phyloP scores from a whole-genome alignment of 2,888 invertebrate species.

The Carpatolechia fugitivella region DNA sequence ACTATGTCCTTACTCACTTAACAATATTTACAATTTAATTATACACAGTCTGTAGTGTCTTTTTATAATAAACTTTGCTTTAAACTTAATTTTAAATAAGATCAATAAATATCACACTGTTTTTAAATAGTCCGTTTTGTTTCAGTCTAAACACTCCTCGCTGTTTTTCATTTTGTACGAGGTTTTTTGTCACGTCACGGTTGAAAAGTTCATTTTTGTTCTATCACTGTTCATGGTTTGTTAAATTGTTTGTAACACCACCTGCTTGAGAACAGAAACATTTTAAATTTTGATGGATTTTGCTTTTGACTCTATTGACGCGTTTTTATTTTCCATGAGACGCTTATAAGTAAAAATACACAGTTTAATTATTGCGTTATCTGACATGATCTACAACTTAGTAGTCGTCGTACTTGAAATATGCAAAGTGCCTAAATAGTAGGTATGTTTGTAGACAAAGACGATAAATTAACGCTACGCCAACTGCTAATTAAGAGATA shows the following conservation, averaged over 20 bases:
- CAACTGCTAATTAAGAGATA: conserved; percentile 22
- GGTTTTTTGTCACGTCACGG: conserved; percentile 58
- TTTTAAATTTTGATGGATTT: conserved; percentile 32
- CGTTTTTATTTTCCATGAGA: conserved; percentile 15
- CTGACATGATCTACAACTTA: background rate
- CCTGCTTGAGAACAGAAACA: conserved; percentile 38
- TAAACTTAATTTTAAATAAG: conserved; percentile 52
- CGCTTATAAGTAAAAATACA: background rate
- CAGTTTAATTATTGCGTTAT: background rate
- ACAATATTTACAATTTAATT: conserved; percentile 33
- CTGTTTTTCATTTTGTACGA: conserved; percentile 74
- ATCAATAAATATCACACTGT: conserved; percentile 73
- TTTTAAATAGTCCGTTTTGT: conserved; percentile 31
- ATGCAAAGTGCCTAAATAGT: background rate
- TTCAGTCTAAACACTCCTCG: conserved; percentile 74
- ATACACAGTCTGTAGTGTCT: conserved; percentile 34
- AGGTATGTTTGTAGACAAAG: conserved; percentile 10
- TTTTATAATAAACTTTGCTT: conserved; percentile 36
- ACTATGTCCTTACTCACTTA: conserved; percentile 15
- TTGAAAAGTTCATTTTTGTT: conserved; percentile 48
- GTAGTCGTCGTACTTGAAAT: background rate
- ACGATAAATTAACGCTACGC: conserved; percentile 11
- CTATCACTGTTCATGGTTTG: conserved; percentile 51
- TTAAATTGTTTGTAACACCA: conserved; percentile 40
- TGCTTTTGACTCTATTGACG: conserved; percentile 35